A percentile compares a stretch with the other conserved stretches of the same genome.
Conservation (phyloP, 2,797 vertebrate genomes). For the Acrocephalus scirpaceus region DNA sequence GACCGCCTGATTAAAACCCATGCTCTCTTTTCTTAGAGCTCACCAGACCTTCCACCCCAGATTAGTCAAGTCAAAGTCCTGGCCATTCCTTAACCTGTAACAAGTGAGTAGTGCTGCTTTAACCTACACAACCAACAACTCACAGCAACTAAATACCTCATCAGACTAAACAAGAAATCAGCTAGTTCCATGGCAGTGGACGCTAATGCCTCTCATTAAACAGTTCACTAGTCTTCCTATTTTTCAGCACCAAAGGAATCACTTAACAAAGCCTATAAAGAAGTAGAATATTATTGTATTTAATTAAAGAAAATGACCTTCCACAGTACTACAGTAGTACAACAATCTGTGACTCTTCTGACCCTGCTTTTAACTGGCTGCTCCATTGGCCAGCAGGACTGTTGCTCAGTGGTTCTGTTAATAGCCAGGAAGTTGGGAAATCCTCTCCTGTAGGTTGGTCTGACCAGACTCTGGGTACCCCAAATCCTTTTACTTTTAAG, state of each 20-base stretch:
- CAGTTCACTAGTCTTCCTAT: background rate
- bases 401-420: background rate
- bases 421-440: background rate
- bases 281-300: background rate
- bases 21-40: background rate
- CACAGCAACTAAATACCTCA: background rate
- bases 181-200: background rate
- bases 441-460: background rate
- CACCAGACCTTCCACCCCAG: background rate
- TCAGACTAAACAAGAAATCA: background rate
- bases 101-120: background rate
- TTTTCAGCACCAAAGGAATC: background rate
- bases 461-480: background rate
- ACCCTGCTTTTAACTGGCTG: background rate
- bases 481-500: background rate
- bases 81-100: background rate
- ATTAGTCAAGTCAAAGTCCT: background rate
- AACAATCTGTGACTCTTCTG: background rate
- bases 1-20: background rate
- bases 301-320: background rate
- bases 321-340: background rate
- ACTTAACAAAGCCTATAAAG: background rate
- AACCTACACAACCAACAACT: background rate
- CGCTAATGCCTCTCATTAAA: constrained; percentile 1
- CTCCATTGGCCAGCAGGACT: background rate